Evolutionary conservation across 2,113 vertebrate genomes (phyloP).

Genomic region (Cichladusa arquata): DNA sequence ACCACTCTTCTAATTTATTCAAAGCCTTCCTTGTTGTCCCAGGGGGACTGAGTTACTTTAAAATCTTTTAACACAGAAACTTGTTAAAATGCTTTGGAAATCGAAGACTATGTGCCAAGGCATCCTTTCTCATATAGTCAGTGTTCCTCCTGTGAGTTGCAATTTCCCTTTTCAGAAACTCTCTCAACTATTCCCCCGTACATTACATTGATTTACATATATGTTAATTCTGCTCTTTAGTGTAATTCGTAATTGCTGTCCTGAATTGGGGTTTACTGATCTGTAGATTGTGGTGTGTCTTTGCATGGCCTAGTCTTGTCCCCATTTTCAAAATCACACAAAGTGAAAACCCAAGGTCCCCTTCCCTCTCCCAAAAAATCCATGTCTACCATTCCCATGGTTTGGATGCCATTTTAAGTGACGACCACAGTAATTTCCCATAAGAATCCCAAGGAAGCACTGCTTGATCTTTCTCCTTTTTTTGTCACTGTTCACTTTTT

Average conservation of each 20-base stretch:
- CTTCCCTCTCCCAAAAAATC: background rate
- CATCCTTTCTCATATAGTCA: background rate
- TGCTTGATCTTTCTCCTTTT: background rate
- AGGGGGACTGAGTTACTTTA: background rate
- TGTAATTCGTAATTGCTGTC: background rate
- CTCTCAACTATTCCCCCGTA: background rate
- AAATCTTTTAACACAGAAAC: background rate
- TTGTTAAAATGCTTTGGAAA: background rate
- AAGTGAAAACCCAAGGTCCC: rapidly evolving
- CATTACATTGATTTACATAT: background rate
- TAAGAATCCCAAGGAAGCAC: background rate
- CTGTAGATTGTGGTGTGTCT: background rate
- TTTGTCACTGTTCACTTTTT: background rate
- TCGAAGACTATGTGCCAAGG: background rate
- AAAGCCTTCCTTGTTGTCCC: background rate
- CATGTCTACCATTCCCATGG: background rate
- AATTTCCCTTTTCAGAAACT: background rate
- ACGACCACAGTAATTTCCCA: background rate
- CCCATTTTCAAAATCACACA: background rate
- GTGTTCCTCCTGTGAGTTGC: background rate
- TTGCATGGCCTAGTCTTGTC: background rate
- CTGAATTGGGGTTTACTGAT: background rate
- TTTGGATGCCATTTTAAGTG: background rate
- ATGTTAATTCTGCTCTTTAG: background rate
- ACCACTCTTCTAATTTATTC: background rate